Evolutionary conservation across 2,888 invertebrate species (phyloP), one percentile per base, ranked within the genome.

Genomic region (Dilophus febrilis): DNA sequence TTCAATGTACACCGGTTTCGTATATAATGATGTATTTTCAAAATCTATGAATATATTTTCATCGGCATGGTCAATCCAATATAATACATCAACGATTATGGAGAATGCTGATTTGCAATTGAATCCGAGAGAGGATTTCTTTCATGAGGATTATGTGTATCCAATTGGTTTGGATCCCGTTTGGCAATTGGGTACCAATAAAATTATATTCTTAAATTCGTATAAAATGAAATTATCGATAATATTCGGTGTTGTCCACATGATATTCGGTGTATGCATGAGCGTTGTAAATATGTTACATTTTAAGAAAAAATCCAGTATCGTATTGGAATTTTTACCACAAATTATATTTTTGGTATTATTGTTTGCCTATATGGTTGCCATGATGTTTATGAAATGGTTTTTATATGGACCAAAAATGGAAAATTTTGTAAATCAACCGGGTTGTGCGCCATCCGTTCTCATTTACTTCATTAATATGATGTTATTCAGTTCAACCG

Each of bases 21-120:
- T 98, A 46, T 98, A 98, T 68, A 98, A 98, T 64, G 98, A 98
- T 59, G 66, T 87, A 30, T 98, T 95, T 68, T 90, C 94, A 27
- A 95, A 94, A 58, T 86, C 92, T 2, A 58, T 95, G 49, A 97
- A 95, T 58, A 70, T 97, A 32, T 97, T 97, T 63, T 88, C 90
- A 1, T 84, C 90, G 0, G 69, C 79, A 38, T 97, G 94, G 94
- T 53, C 55, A 7, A 66, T 67, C 36, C 66, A 64, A 48, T 75
- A 72, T 50, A 69, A 75, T 49, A 53, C 57, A 16, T 59, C 65
- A 0, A 70, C 69, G 0, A 50, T 70, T 4, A 40, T 50, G 32
- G 26, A 51, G 1, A 66, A 71, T 49, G 52, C 59, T 36, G 48
- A 65, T 37, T 50, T 78, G 35, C 70, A 72, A 51, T 53, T 84